Evolutionary conservation across 2,113 vertebrate genomes (phyloP), one percentile per base, ranked within the genome.

Genomic region (Tamias sibiricus): DNA sequence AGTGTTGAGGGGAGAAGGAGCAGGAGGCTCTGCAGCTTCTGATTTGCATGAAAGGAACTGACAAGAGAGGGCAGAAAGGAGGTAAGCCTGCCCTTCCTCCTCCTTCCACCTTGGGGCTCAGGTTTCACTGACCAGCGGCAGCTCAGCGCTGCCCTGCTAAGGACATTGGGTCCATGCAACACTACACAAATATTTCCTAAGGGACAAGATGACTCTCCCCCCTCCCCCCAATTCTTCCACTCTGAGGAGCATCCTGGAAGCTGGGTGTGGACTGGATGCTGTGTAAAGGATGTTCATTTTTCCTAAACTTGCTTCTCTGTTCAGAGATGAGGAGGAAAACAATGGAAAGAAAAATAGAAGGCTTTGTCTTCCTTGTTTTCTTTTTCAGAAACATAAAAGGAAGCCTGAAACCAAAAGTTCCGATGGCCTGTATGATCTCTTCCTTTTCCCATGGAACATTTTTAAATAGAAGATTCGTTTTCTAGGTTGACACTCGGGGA

Each of bases 41-140:
- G 7, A 4, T 44, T 37, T 42, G 40, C 68, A 20, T 40, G n/a
- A 37, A 47, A 68, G 44, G 35, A 64, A 1, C 8, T 0, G 17
- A 17, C 35, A 19, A 12, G 64, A 1, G 24, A n/a, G 30, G 30
- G 12, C 9, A 0, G 10, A 8, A 2, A 19, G 14, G 24, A 2
- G 28, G 42, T 0, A 28, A 49, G 28, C 28, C 17, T 1, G 9
- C 42, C 22, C 62, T 54, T 35, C 19, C 49, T 81, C 30, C 77
- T 75, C 20, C 54, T 71, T 72, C 24, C 19, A 35, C n/a, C 30
- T 49, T 19, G 11, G 40, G 22, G 4, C 24, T 80, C 0, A 1
- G 42, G 30, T 24, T 40, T 59, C 8, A 2, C 22, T 20, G 83
- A 5, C 4, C 20, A 0, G 1, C 72, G 59, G 5, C 24, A 3